Evolutionary conservation across 2,113 vertebrate genomes (phyloP).

Genomic region (Amia ocellicauda): DNA sequence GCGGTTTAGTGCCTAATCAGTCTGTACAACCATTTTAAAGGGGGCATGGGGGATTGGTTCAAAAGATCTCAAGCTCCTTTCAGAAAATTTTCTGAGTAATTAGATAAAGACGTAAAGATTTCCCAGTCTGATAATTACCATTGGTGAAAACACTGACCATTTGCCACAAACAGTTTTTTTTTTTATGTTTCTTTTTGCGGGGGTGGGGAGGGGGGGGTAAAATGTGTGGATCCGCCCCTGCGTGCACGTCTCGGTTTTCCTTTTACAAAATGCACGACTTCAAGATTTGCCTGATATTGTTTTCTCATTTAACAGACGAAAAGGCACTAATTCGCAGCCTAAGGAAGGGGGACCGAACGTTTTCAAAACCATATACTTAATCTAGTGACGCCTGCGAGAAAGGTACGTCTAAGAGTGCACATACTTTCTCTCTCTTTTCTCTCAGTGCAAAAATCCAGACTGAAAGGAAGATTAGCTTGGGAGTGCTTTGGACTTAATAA

Average conservation of each 20-base stretch:
- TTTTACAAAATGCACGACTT: constrained; percentile 22
- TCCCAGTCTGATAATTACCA: constrained; percentile 11
- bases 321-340: constrained; percentile 16
- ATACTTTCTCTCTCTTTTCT: not conserved
- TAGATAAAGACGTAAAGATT: not conserved
- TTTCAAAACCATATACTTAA: not conserved
- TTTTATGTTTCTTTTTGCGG: too few species aligned
- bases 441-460: not conserved
- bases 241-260: constrained; percentile 12
- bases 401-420: constrained; percentile 9
- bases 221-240: constrained; percentile 38
- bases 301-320: constrained; percentile 21
- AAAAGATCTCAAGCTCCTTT: not conserved
- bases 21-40: too few species aligned
- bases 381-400: not conserved
- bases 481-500: constrained; percentile 3
- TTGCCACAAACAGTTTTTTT: not conserved
- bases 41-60: too few species aligned
- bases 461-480: constrained; percentile 1
- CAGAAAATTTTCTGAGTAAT: not conserved
- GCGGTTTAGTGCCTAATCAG: too few species aligned
- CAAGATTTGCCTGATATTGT: constrained; percentile 23
- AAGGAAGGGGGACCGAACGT: not conserved
- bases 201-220: too few species aligned
- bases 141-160: constrained; percentile 10